Evolutionary conservation across 1,140 invertebrate genomes (phyloP).

Genomic region (Lordiphosa mommai): DNA sequence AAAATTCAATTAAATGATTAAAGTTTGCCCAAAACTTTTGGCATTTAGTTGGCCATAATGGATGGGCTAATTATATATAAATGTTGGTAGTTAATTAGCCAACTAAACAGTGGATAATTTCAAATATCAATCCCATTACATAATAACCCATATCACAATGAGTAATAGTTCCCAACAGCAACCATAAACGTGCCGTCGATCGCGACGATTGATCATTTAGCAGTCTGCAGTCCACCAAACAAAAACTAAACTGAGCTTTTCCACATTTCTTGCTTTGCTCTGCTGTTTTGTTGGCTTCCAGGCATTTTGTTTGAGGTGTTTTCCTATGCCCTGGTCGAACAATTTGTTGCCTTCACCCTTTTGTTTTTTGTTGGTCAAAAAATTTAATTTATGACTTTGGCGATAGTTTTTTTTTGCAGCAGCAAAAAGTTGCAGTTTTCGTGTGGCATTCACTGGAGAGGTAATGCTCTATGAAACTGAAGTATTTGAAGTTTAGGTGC

Average conservation of each 20-base stretch:
- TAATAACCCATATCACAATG: conserved; percentile 53
- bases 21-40: conserved; percentile 25
- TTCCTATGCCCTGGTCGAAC: conserved; percentile 19
- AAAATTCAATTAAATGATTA: conserved; percentile 68
- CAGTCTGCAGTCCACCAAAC: conserved; percentile 21
- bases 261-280: conserved; percentile 28
- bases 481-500: too few species aligned
- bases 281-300: conserved; percentile 28
- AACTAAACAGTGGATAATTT: conserved; percentile 9
- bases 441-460: conserved; percentile 28
- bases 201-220: conserved; percentile 74
- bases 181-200: conserved; percentile 57
- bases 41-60: conserved; percentile 21
- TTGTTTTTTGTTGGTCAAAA: conserved; percentile 35
- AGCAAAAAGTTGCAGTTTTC: conserved; percentile 26
- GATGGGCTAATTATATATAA: conserved; percentile 33
- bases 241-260: conserved; percentile 8
- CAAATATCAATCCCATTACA: conserved; percentile 24
- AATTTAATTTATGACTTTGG: conserved; percentile 77
- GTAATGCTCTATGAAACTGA: conserved; percentile 11
- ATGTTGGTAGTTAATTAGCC: conserved; percentile 16
- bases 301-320: conserved; percentile 53
- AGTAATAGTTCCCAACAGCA: conserved; percentile 45
- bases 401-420: conserved; percentile 46
- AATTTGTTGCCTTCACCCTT: conserved; percentile 60